phyloP scores from a whole-genome alignment of 2,797 vertebrate species.

The Gymnothorax javanicus region DNA sequence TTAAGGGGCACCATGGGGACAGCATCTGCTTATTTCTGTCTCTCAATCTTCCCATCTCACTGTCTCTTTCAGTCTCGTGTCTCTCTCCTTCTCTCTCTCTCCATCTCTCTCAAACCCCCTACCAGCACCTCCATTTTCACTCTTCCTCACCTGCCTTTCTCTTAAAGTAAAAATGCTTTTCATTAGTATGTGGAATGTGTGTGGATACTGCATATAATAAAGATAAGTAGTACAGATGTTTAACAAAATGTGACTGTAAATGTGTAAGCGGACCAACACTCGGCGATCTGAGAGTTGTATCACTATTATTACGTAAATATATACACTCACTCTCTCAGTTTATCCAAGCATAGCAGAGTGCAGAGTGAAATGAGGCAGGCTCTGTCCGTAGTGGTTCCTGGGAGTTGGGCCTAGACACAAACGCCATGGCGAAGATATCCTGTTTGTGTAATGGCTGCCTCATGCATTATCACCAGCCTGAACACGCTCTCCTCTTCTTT shows the following conservation, averaged over 20 bases:
- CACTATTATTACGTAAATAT: no score
- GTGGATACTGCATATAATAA: no score
- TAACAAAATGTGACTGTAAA: no score
- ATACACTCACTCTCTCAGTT: no score
- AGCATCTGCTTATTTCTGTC: constrained; percentile 51
- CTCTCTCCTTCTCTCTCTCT: neutral
- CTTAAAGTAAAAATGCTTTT: neutral
- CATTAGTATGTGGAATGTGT: no score
- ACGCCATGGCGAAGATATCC: neutral
- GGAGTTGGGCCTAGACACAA: neutral
- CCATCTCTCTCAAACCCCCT: neutral
- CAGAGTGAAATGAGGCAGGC: no score
- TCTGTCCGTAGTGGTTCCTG: neutral
- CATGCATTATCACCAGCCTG: neutral
- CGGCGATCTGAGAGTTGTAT: no score
- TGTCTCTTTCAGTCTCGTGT: neutral
- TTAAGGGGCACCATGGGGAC: constrained; percentile 58
- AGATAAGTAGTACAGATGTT: no score
- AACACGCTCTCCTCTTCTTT: neutral
- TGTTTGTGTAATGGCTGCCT: neutral
- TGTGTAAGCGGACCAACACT: no score
- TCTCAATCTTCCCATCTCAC: neutral
- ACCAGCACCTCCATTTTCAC: neutral
- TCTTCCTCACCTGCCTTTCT: neutral
- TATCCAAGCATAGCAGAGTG: no score